Evolutionary conservation across 2,888 invertebrate genomes (phyloP).

Genomic region (Ichneumon xanthorius): DNA sequence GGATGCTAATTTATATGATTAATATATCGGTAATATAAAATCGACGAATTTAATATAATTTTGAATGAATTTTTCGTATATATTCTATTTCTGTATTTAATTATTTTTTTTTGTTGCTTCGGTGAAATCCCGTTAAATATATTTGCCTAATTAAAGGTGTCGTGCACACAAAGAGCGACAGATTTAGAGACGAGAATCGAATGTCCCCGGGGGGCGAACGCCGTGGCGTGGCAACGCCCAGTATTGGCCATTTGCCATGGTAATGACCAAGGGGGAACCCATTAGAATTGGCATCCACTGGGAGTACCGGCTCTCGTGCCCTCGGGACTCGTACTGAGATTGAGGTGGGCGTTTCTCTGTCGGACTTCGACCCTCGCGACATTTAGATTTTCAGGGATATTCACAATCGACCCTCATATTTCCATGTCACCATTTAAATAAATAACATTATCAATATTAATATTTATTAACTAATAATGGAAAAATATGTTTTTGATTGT

Average conservation of each 20-base stretch:
- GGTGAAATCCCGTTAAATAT: slow-evolving; percentile 37
- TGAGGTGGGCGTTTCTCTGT: slow-evolving; percentile 60
- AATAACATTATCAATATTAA: not conserved
- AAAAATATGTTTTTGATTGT: too few species aligned
- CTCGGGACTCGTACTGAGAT: slow-evolving; percentile 58
- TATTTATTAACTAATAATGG: too few species aligned
- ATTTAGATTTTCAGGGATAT: slow-evolving; percentile 22
- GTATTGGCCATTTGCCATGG: slow-evolving; percentile 65
- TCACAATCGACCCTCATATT: not conserved
- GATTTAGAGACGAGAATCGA: slow-evolving; percentile 6
- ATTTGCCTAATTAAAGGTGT: slow-evolving; percentile 56
- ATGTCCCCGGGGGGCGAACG: slow-evolving; percentile 39
- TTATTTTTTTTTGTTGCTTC: too few species aligned
- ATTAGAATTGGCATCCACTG: slow-evolving; percentile 46
- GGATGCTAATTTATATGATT: too few species aligned
- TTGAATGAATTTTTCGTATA: too few species aligned
- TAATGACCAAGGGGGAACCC: slow-evolving; percentile 51
- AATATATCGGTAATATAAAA: too few species aligned
- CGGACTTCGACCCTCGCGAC: not conserved
- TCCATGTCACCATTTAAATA: not conserved
- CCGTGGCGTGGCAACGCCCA: slow-evolving; percentile 47
- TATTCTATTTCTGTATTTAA: too few species aligned
- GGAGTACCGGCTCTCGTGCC: slow-evolving; percentile 36
- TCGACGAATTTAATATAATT: too few species aligned
- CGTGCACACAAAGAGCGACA: slow-evolving; percentile 11